A percentile compares a stretch with the other conserved stretches of the same genome.
Conservation (phyloP, 1,140 invertebrate genomes). For the Cylas formicarius region DNA sequence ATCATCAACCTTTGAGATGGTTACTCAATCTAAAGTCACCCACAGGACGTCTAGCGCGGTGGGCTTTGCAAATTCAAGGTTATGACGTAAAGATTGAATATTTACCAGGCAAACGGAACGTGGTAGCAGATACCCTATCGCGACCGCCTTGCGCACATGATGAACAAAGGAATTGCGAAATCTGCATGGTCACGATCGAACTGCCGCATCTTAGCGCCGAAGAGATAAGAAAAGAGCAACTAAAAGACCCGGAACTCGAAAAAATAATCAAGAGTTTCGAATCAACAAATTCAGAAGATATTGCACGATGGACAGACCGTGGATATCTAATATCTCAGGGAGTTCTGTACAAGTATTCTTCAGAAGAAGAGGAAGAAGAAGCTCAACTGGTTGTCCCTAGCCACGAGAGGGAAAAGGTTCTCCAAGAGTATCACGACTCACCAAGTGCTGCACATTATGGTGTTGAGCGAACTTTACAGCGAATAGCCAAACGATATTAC, state of each 20-base stretch:
- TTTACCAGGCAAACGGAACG: constrained; percentile 17
- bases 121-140: constrained; percentile 14
- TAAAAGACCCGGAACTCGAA: constrained; percentile 1
- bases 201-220: background rate
- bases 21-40: constrained; percentile 24
- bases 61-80: constrained; percentile 20
- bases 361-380: constrained; percentile 25
- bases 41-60: constrained; percentile 27
- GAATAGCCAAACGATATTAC: constrained; percentile 28
- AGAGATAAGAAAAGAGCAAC: constrained; percentile 4
- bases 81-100: constrained; percentile 19
- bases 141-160: constrained; percentile 5
- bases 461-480: constrained; percentile 23
- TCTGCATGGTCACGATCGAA: constrained; percentile 22
- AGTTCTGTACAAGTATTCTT: constrained; percentile 28
- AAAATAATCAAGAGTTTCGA: constrained; percentile 9
- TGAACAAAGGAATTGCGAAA: constrained; percentile 14
- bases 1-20: constrained; percentile 27
- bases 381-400: constrained; percentile 26
- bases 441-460: constrained; percentile 31
- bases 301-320: constrained; percentile 19
- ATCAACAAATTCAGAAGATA: background rate
- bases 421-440: constrained; percentile 29
- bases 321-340: constrained; percentile 29
- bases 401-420: constrained; percentile 14